Evolutionary conservation across 23 tunicate species (phyloP), one percentile per base, ranked within the genome.

Genomic region (Styela clava): DNA sequence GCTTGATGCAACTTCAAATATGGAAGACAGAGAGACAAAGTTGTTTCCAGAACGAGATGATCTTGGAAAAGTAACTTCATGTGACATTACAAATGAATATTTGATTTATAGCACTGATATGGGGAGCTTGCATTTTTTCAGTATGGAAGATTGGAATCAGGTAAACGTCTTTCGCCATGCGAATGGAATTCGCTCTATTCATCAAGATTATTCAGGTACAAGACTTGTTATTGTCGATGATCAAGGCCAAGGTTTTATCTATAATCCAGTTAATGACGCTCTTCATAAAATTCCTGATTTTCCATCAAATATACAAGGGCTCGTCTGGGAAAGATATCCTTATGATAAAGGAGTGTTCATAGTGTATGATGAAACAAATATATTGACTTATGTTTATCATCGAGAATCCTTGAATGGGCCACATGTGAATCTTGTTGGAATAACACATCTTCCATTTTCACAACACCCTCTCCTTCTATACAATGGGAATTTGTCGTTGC

Each of bases 61-160:
- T 25, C 33, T 78, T 69, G 98, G 93, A 22, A 74, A 84, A 33
- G 74, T 88, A 63, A 87, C 89, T 24, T 93, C 89, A 30, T 88
- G 88, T 64, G 73, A 81, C 19, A 82, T 93, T 35, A 93, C 98
- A 33, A 84, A 93, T 63, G 98, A 93, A 1, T 88, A 88, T 74
- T 89, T 93, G 5, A 73, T 93, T 0, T 93, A 93, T 73, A 91
- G 89, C 35, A 93, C 98, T 64, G 90, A 87, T 31, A 89, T 93
- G 37, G 98, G 98, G 9, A 79, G 51, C 24, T 51, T 93, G n/a
- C 79, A 84, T 62, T 88, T 85, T 84, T 93, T 93, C 84, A 84
- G 73, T 51, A 74, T 93, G 63, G 92, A 87, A 74, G 98, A 87
- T 62, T 93, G 98, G 98, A 30, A 68, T 22, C 86, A 87, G 63